Evolutionary conservation across 2,888 invertebrate species (phyloP).

Genomic region (Helicoverpa assulta): DNA sequence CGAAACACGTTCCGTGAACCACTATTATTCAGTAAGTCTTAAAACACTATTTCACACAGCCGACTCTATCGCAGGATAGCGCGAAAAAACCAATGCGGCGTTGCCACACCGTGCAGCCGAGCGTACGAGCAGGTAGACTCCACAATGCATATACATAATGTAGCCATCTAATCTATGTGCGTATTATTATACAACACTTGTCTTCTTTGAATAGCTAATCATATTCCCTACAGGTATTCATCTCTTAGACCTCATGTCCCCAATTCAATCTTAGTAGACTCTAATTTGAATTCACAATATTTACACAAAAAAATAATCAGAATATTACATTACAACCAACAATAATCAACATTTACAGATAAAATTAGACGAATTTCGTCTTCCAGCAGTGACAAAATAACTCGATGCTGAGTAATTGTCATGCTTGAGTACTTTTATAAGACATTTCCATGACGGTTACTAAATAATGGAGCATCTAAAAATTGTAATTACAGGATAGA

Average conservation of each 20-base stretch:
- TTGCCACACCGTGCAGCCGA: conserved; percentile 88
- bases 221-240: conserved; percentile 60
- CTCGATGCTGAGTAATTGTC: conserved; percentile 14
- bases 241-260: conserved; percentile 82
- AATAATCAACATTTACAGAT: background rate
- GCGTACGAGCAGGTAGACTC: conserved; percentile 85
- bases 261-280: conserved; percentile 75
- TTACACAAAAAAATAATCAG: conserved; percentile 50
- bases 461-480: conserved; percentile 34
- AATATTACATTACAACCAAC: conserved; percentile 4
- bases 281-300: conserved; percentile 71
- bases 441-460: conserved; percentile 37
- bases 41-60: conserved; percentile 79
- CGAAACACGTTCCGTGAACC: conserved; percentile 75
- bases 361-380: conserved; percentile 4
- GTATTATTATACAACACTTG: conserved; percentile 85
- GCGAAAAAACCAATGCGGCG: conserved; percentile 87
- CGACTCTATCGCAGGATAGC: conserved; percentile 83
- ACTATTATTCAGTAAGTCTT: conserved; percentile 73
- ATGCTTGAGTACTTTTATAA: conserved; percentile 23
- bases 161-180: conserved; percentile 69
- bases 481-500: conserved; percentile 43
- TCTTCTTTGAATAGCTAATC: conserved; percentile 77
- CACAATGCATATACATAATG: conserved; percentile 78
- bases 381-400: conserved; percentile 11